Conservation (phyloP, 2,113 vertebrate species). For the Cyanistes caeruleus region DNA sequence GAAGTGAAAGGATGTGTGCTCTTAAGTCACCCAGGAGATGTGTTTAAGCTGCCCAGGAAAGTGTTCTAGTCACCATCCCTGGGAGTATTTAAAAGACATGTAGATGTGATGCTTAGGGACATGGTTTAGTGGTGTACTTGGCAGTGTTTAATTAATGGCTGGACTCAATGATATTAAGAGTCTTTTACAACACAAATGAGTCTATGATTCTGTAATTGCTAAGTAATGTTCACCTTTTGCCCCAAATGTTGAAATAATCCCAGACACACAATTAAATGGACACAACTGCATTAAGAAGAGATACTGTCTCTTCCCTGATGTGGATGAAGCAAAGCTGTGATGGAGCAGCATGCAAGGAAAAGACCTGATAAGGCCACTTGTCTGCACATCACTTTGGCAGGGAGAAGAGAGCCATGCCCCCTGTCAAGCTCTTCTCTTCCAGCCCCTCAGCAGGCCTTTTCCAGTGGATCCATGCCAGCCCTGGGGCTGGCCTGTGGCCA, state of each 20-base stretch:
- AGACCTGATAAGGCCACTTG: background rate
- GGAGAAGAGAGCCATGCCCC: background rate
- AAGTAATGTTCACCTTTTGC: background rate
- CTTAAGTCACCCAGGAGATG: background rate
- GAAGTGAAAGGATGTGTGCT: background rate
- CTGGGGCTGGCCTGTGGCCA: background rate
- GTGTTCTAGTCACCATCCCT: background rate
- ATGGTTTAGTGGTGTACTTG: background rate
- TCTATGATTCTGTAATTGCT: background rate
- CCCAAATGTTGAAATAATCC: background rate
- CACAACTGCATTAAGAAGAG: background rate
- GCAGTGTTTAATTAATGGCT: background rate
- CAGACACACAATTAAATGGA: background rate
- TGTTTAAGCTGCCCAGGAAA: background rate
- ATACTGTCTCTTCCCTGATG: background rate
- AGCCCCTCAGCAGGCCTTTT: background rate
- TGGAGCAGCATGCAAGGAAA: background rate
- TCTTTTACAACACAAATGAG: background rate
- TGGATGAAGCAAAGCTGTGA: background rate
- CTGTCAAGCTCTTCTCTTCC: background rate
- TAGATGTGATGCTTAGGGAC: background rate
- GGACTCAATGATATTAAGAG: background rate
- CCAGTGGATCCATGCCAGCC: background rate
- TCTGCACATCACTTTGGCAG: background rate
- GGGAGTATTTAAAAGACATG: background rate